These are phyloP conservation scores for Yponomeuta plumbellus DNA, from an alignment of 2,888 invertebrate genomes.

Conservation along the genomic window DNA sequence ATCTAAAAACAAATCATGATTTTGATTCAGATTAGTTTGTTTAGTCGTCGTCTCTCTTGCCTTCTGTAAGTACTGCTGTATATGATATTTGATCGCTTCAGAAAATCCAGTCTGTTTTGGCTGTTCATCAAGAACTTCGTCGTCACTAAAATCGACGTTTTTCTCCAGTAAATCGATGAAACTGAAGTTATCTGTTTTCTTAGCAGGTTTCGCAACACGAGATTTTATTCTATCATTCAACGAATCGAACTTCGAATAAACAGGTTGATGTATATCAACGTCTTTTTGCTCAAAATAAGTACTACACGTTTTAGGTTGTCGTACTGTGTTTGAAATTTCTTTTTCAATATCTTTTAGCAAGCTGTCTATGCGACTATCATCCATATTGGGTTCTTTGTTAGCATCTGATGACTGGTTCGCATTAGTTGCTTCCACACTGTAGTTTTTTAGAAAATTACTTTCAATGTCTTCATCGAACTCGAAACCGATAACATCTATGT, in stretches of 20 bases:
- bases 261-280: too few species aligned
- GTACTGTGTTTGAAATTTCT: slow-evolving; percentile 37
- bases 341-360: slow-evolving; percentile 55
- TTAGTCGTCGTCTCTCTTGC: slow-evolving; percentile 19
- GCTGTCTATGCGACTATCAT: slow-evolving; percentile 42
- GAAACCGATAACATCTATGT: neutral
- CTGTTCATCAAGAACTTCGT: slow-evolving; percentile 25
- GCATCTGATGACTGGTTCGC: neutral
- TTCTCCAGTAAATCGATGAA: slow-evolving; percentile 49
- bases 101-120: slow-evolving; percentile 40
- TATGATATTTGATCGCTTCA: slow-evolving; percentile 44
- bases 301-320: too few species aligned
- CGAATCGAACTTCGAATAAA: slow-evolving; percentile 2
- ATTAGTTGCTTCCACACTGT: neutral
- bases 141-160: slow-evolving; percentile 34
- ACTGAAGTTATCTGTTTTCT: slow-evolving; percentile 38
- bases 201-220: slow-evolving; percentile 9
- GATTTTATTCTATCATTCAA: neutral
- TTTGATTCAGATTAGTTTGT: too few species aligned
- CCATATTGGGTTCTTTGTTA: slow-evolving; percentile 23
- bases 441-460: slow-evolving; percentile 5
- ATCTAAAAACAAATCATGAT: too few species aligned
- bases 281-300: too few species aligned
- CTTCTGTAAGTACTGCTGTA: slow-evolving; percentile 46
- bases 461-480: slow-evolving; percentile 14